Base-by-base conservation (phyloP, 2,888 invertebrate species). In the Halocaridina rubra region DNA sequence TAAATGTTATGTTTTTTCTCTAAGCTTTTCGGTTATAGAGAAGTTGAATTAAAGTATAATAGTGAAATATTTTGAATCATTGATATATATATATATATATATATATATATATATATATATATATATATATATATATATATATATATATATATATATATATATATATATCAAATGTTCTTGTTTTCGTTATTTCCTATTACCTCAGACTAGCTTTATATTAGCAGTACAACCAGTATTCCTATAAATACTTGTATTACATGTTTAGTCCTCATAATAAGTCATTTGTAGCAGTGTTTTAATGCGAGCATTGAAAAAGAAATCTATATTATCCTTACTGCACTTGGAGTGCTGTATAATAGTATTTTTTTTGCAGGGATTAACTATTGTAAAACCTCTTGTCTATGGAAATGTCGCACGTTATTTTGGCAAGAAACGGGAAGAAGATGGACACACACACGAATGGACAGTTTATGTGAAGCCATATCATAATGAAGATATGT, bases 391-490 rank as follows among this genome's bases (percentile, higher is more conserved):
- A 91, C 97, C 98, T 0, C 95, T 99, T 89, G 95, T 99, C 0
- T 98, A 98, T 91, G 99, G 99, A 0, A 99, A 99, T 90, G 93
- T 97, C 82, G 98, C 99, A 0, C 93, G 97, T 84, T 97, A 97
- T 90, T 98, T 99, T 92, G 98, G 98, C 0, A 97, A 97, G 90
- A 98, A 98, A 91, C 93, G 98, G 1, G 98, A 98, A 90, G 97
- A 98, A 90, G 98, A 99, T 91, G 98, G 98, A 0, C 99, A 99
- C 90, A 99, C 99, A 0, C 99, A 99, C 92, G 96, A 97, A 89
- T 99, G 99, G 99, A 98, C 97, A 0, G 97, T 98, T 0, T 99
- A 98, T 89, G 94, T 98, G 0, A 98, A 97, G 90, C 97, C 99
- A 0, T 98, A 96, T 90, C 93, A 94, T 29, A 97, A 97, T 89